Percentiles rank a stretch among this genome's conserved stretches.
Evolutionary conservation across 2,888 invertebrate genomes (phyloP).

Genomic region (Drosophila algonquin): DNA sequence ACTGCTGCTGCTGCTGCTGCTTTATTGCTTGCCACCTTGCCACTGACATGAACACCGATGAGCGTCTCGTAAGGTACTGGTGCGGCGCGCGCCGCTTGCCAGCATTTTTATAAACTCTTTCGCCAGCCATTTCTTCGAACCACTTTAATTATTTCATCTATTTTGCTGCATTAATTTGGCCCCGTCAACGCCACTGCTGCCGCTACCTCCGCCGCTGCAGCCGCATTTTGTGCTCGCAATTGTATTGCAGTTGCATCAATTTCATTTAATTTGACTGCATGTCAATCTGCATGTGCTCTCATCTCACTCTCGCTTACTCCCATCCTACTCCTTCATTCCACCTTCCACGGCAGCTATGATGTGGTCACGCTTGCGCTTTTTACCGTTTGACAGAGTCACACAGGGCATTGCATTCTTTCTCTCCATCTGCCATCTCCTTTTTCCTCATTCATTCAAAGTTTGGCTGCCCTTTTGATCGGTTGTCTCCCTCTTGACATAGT

Average conservation of each 20-base stretch:
- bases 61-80: slow-evolving; percentile 68
- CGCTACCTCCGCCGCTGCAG: background rate
- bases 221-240: slow-evolving; percentile 11
- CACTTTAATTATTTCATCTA: slow-evolving; percentile 72
- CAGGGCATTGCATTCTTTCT: slow-evolving; percentile 1
- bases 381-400: slow-evolving; percentile 19
- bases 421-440: background rate
- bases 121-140: slow-evolving; percentile 43
- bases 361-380: slow-evolving; percentile 3
- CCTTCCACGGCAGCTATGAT: background rate
- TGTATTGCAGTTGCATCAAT: slow-evolving; percentile 47
- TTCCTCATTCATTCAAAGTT: slow-evolving; percentile 5
- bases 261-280: slow-evolving; percentile 36
- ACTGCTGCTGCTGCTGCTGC: slow-evolving; percentile 6
- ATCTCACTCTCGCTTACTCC: background rate
- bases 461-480: slow-evolving; percentile 23
- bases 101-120: slow-evolving; percentile 76
- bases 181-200: slow-evolving; percentile 20
- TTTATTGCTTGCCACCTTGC: slow-evolving; percentile 42
- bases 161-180: slow-evolving; percentile 70
- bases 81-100: slow-evolving; percentile 73
- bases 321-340: background rate
- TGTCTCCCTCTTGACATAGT: slow-evolving; percentile 2
- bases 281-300: slow-evolving; percentile 4
- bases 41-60: background rate